These are phyloP conservation scores for Beroe ovata DNA, from an alignment of 37 sponge, comb jelly and placozoan species.

Conservation along the genomic window DNA sequence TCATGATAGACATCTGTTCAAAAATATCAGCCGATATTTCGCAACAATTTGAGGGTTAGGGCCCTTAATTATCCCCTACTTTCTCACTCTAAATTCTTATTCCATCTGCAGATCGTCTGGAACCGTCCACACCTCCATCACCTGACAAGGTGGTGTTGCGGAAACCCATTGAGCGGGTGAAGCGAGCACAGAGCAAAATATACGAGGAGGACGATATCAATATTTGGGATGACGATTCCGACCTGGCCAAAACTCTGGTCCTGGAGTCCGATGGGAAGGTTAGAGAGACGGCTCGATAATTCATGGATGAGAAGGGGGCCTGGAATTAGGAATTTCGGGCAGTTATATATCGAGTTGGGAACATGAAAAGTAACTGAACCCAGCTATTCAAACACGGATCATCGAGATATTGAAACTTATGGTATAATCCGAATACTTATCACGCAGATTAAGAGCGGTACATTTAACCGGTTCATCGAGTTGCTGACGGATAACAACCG, in stretches of 20 bases:
- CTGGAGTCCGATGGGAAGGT: constrained; percentile 2
- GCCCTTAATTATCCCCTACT: too few relatives aligned
- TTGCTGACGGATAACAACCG: constrained; percentile 31
- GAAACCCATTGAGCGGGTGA: constrained; percentile 26
- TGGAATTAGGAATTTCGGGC: too few relatives aligned
- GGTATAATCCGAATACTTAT: too few relatives aligned
- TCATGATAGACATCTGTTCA: too few relatives aligned
- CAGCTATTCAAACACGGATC: too few relatives aligned
- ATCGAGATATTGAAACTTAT: too few relatives aligned
- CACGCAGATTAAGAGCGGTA: constrained; percentile 18
- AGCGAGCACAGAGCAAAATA: constrained; percentile 44
- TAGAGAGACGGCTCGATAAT: too few relatives aligned
- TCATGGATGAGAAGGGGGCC: too few relatives aligned
- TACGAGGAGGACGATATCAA: constrained; percentile 54
- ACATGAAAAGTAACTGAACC: too few relatives aligned
- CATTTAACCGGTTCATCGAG: constrained; percentile 54
- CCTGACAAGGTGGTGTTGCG: not conserved
- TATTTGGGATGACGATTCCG: constrained; percentile 35
- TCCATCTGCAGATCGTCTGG: not conserved
- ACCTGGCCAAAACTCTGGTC: not conserved
- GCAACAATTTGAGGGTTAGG: too few relatives aligned
- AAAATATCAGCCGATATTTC: too few relatives aligned
- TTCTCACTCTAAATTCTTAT: not conserved
- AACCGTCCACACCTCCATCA: not conserved
- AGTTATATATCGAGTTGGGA: too few relatives aligned